These are phyloP conservation scores for Plagodis dolabraria DNA, from an alignment of 2,888 invertebrate genomes.

Conservation along the genomic window DNA sequence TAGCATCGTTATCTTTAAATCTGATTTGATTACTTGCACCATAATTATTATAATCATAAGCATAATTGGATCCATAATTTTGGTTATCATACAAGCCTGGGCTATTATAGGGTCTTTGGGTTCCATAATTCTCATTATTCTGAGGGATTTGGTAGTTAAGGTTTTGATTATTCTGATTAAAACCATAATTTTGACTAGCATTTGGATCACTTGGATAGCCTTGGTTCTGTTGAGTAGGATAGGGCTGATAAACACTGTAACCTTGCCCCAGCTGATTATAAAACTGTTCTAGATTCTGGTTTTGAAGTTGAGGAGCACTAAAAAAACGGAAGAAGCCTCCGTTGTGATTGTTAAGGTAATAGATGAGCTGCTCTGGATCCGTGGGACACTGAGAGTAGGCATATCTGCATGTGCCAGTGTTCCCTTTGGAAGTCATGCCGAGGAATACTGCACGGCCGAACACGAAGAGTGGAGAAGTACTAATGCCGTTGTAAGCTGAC, in stretches of 20 bases:
- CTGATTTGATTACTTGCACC: constrained; percentile 37
- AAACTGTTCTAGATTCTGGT: constrained; percentile 68
- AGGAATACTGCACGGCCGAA: constrained; percentile 91
- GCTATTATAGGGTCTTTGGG: constrained; percentile 1
- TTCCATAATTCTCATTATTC: constrained; percentile 3
- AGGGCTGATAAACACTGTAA: constrained; percentile 33
- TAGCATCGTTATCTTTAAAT: constrained; percentile 40
- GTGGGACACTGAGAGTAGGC: constrained; percentile 91
- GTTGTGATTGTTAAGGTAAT: constrained; percentile 93
- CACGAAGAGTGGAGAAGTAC: constrained; percentile 87
- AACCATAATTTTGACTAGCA: constrained; percentile 31
- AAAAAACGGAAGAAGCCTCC: constrained; percentile 94
- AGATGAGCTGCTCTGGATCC: constrained; percentile 88
- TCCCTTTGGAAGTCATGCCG: constrained; percentile 88
- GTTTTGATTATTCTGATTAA: constrained; percentile 20
- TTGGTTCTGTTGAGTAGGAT: constrained; percentile 29
- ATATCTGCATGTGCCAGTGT: constrained; percentile 83
- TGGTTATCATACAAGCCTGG: constrained; percentile 35
- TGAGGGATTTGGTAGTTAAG: constrained; percentile 27
- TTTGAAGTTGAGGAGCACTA: constrained; percentile 58
- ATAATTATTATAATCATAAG: constrained; percentile 46
- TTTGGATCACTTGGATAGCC: constrained; percentile 30
- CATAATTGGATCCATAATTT: constrained; percentile 50
- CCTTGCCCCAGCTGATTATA: constrained; percentile 58
- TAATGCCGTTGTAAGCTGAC: constrained; percentile 81